Conservation (phyloP, 2,888 invertebrate genomes). For the Aphrophora alni region DNA sequence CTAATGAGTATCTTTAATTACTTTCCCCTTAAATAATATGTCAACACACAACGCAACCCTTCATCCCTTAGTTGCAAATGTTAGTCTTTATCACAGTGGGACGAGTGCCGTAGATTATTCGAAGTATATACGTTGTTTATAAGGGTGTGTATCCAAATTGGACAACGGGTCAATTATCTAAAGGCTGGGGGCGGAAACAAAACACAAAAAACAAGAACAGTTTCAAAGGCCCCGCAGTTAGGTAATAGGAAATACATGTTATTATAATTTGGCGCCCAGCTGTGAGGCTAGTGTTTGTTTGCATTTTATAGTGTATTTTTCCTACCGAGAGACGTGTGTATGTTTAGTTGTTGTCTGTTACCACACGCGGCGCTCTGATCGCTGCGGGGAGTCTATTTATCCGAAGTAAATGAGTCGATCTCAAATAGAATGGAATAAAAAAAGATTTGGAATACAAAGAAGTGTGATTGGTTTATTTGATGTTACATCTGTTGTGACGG, state of each 20-base stretch:
- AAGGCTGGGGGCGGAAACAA: not conserved
- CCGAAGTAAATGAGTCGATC: not conserved
- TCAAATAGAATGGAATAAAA: not conserved
- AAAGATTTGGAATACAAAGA: not conserved
- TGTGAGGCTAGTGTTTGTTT: not conserved
- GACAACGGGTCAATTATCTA: constrained; percentile 2
- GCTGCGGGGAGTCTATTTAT: not conserved
- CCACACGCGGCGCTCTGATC: not conserved
- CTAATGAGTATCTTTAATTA: too few relatives aligned
- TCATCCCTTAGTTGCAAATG: too few relatives aligned
- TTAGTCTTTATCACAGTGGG: too few relatives aligned
- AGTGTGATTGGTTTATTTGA: not conserved
- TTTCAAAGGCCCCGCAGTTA: not conserved
- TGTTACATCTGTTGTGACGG: not conserved
- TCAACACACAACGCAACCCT: too few relatives aligned
- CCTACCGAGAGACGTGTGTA: not conserved
- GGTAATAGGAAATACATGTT: not conserved
- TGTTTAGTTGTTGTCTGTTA: not conserved
- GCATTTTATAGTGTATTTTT: not conserved
- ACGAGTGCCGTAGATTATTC: not conserved
- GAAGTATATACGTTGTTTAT: not conserved
- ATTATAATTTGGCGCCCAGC: not conserved
- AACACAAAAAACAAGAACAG: not conserved
- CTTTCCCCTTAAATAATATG: too few relatives aligned
- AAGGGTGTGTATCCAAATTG: not conserved